Conservation (phyloP, 1,140 invertebrate genomes). For the Calephelis nemesis region DNA sequence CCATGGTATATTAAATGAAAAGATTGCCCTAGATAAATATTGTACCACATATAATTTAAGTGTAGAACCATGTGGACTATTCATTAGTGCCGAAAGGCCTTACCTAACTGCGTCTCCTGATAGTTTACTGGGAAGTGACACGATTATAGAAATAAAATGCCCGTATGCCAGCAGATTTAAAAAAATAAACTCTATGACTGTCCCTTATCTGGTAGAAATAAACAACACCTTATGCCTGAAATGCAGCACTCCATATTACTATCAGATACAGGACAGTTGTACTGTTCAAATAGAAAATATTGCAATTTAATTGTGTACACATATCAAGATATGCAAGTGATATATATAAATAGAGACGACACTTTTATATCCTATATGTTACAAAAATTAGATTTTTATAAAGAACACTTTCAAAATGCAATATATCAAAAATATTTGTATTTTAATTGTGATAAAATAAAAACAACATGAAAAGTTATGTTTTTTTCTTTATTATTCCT, state of each 20-base stretch:
- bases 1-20: slow-evolving; percentile 3
- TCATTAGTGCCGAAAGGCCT: background rate
- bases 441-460: background rate
- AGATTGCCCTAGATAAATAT: slow-evolving; percentile 3
- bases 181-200: background rate
- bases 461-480: too few species aligned
- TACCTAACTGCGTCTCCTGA: slow-evolving; percentile 1
- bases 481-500: too few species aligned
- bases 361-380: slow-evolving; percentile 6
- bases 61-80: background rate
- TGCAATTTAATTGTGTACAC: slow-evolving; percentile 19
- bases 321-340: slow-evolving; percentile 9
- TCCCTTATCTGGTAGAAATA: slow-evolving; percentile 3
- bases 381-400: slow-evolving; percentile 10
- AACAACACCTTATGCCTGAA: background rate
- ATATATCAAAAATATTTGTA: slow-evolving; percentile 23
- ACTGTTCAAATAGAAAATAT: slow-evolving; percentile 7
- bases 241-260: slow-evolving; percentile 17
- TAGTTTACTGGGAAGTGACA: background rate
- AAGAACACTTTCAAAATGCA: background rate
- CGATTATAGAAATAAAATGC: background rate
- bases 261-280: slow-evolving; percentile 15
- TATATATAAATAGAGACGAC: slow-evolving; percentile 9
- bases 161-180: background rate
- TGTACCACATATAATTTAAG: background rate